phyloP scores from a whole-genome alignment of 2,113 vertebrate species.

The Sceloporus undulatus region DNA sequence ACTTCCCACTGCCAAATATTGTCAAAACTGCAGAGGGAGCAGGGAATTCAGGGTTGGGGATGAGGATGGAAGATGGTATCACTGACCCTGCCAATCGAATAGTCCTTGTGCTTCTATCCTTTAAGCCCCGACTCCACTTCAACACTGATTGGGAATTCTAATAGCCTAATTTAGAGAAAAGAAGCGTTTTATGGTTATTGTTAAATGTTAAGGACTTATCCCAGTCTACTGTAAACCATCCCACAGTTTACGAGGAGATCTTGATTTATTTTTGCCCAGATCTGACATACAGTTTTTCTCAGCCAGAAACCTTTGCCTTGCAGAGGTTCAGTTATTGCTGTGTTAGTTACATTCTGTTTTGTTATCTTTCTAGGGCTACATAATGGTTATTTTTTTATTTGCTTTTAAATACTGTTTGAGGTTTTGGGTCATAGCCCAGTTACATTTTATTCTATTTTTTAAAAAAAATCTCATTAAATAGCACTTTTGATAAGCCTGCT shows the following conservation, averaged over 20 bases:
- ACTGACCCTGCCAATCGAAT: background rate
- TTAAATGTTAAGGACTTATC: background rate
- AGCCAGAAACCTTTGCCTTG: background rate
- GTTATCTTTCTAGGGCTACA: conserved; percentile 37
- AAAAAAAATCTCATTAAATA: conserved; percentile 55
- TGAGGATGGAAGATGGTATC: background rate
- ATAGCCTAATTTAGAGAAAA: background rate
- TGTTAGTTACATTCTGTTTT: conserved; percentile 27
- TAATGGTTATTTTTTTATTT: conserved; percentile 36
- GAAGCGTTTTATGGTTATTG: background rate
- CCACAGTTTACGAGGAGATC: background rate
- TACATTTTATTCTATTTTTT: conserved; percentile 55
- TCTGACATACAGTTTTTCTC: background rate
- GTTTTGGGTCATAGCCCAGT: conserved; percentile 57
- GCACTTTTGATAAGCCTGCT: conserved; percentile 46
- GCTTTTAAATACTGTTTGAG: conserved; percentile 48
- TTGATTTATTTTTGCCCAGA: background rate
- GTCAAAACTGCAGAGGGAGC: background rate
- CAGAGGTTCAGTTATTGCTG: background rate
- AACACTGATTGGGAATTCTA: background rate
- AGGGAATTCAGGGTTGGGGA: background rate
- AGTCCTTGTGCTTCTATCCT: background rate
- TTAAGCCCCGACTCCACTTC: background rate
- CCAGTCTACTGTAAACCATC: background rate
- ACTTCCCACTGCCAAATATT: background rate